These are phyloP conservation scores for Drosophila meridionalis DNA, from an alignment of 2,888 invertebrate species.

Conservation along the genomic window DNA sequence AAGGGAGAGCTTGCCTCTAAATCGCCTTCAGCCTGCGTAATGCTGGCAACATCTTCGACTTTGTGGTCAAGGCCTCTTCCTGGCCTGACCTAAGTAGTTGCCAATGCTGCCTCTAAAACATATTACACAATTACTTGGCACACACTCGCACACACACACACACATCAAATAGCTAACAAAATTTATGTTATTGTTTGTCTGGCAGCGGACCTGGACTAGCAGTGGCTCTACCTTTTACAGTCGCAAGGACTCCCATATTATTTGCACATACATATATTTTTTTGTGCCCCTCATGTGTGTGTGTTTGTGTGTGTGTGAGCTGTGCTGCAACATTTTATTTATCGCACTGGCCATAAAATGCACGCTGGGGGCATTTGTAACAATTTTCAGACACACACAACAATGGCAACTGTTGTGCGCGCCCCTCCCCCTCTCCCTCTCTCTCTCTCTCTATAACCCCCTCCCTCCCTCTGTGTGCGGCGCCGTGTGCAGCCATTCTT, in stretches of 20 bases:
- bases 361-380: conserved; percentile 81
- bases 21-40: conserved; percentile 17
- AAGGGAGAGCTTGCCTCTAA: not conserved
- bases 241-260: conserved; percentile 63
- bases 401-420: conserved; percentile 50
- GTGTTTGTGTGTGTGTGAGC: conserved; percentile 37
- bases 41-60: conserved; percentile 26
- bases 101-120: conserved; percentile 64
- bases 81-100: conserved; percentile 52
- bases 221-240: conserved; percentile 53
- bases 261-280: conserved; percentile 60
- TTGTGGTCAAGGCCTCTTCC: conserved; percentile 45
- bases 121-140: conserved; percentile 76
- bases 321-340: conserved; percentile 79
- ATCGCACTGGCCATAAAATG: conserved; percentile 80
- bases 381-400: conserved; percentile 77
- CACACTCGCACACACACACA: conserved; percentile 22
- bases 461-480: not conserved
- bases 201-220: conserved; percentile 49
- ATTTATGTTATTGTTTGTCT: conserved; percentile 81
- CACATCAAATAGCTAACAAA: conserved; percentile 59
- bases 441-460: too few relatives aligned
- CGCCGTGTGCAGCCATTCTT: conserved; percentile 54
- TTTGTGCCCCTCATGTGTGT: conserved; percentile 17
- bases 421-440: not conserved